phyloP scores from a whole-genome alignment of 2,888 invertebrate genomes.

The Sthenelais limicola region DNA sequence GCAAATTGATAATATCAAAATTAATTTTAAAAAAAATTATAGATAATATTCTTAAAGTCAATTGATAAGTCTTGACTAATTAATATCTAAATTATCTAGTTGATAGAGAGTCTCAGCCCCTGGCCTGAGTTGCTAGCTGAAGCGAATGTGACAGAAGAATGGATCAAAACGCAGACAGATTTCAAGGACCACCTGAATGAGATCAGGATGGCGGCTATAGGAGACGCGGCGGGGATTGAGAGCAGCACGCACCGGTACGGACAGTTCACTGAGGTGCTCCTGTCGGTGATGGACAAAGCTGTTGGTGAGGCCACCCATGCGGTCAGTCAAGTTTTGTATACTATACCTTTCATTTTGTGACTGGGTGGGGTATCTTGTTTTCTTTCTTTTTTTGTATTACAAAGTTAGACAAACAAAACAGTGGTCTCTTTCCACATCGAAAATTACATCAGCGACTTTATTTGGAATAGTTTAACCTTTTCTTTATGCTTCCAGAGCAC shows the following conservation, averaged over 20 bases:
- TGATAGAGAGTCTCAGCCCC: background rate
- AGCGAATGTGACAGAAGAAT: background rate
- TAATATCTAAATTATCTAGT: background rate
- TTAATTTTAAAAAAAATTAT: no score
- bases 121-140: slow-evolving; percentile 4
- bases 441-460: no score
- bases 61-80: background rate
- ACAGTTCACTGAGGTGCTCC: background rate
- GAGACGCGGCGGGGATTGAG: background rate
- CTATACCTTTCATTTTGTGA: no score
- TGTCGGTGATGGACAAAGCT: background rate
- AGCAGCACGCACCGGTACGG: background rate
- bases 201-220: background rate
- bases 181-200: background rate
- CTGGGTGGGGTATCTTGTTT: no score
- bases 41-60: no score
- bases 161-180: background rate
- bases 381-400: no score
- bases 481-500: no score
- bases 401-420: no score
- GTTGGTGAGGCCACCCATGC: no score
- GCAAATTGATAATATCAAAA: no score
- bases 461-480: no score
- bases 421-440: no score
- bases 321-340: background rate